Evolutionary conservation across 2,888 invertebrate species (phyloP).

Genomic region (Cheilosia scutellata): DNA sequence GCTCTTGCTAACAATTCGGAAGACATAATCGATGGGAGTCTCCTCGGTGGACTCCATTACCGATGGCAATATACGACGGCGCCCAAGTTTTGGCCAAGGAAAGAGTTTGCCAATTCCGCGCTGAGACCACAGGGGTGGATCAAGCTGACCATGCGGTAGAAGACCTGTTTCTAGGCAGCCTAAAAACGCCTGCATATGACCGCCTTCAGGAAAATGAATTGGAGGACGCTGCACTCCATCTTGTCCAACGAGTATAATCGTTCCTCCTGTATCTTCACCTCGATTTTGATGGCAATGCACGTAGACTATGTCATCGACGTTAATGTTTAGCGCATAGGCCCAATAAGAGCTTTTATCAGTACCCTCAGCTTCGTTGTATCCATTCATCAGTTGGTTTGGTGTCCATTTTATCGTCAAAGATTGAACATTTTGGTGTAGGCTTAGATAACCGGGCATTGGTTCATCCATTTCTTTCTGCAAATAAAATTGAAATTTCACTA

Average conservation of each 20-base stretch:
- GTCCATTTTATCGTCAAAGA: conserved; percentile 97
- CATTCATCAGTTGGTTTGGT: conserved; percentile 98
- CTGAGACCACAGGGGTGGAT: conserved; percentile 97
- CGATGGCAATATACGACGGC: conserved; percentile 88
- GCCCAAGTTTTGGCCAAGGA: conserved; percentile 86
- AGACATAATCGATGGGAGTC: conserved; percentile 92
- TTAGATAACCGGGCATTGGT: conserved; percentile 95
- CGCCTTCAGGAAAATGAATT: conserved; percentile 95
- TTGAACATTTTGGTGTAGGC: conserved; percentile 94
- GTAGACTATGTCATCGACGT: conserved; percentile 96
- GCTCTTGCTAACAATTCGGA: conserved; percentile 93
- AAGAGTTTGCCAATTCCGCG: conserved; percentile 89
- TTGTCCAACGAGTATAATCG: conserved; percentile 95
- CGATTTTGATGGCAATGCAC: conserved; percentile 97
- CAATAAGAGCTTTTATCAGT: conserved; percentile 92
- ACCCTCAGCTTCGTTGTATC: conserved; percentile 88
- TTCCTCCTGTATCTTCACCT: conserved; percentile 90
- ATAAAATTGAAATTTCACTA: not conserved
- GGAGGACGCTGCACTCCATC: conserved; percentile 97
- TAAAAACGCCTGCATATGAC: conserved; percentile 95
- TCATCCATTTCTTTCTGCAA: conserved; percentile 90
- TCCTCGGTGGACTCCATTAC: conserved; percentile 86
- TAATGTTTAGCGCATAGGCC: conserved; percentile 96
- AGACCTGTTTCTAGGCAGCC: conserved; percentile 94
- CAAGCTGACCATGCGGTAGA: conserved; percentile 94